These are phyloP conservation scores for Helostoma temminkii DNA, from an alignment of 2,797 vertebrate genomes.

Conservation along the genomic window DNA sequence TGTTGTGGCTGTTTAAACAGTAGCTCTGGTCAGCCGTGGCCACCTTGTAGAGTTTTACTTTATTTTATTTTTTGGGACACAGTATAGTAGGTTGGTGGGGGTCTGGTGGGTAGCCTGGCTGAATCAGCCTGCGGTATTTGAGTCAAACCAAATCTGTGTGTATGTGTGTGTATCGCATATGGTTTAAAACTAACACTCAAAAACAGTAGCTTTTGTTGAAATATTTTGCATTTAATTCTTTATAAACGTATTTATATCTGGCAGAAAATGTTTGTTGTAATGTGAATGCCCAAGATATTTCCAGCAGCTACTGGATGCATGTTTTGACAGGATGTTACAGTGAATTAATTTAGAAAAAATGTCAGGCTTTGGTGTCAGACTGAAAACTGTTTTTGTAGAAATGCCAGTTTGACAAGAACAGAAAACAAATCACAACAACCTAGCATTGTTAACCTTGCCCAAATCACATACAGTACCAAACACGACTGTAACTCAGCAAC, in stretches of 20 bases:
- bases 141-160: neutral
- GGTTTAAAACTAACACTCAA: slow-evolving; percentile 10
- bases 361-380: slow-evolving; percentile 8
- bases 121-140: neutral
- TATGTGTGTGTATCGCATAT: neutral
- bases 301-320: slow-evolving; percentile 23
- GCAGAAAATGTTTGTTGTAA: slow-evolving; percentile 23
- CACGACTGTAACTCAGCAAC: too few species aligned
- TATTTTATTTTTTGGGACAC: slow-evolving; percentile 24
- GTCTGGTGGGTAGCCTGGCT: neutral
- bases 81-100: slow-evolving; percentile 3
- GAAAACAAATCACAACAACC: neutral
- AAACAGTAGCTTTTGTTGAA: neutral
- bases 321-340: slow-evolving; percentile 7
- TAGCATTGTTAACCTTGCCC: too few species aligned
- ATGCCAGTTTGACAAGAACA: neutral
- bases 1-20: slow-evolving; percentile 71
- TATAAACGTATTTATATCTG: slow-evolving; percentile 13
- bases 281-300: slow-evolving; percentile 19
- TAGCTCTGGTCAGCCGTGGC: slow-evolving; percentile 57
- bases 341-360: neutral
- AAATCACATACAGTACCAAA: too few species aligned
- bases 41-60: slow-evolving; percentile 23
- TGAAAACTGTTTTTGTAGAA: neutral
- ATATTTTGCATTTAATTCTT: slow-evolving; percentile 20